Base-by-base conservation (phyloP, 2,888 invertebrate genomes). In the Lathronympha strigana region DNA sequence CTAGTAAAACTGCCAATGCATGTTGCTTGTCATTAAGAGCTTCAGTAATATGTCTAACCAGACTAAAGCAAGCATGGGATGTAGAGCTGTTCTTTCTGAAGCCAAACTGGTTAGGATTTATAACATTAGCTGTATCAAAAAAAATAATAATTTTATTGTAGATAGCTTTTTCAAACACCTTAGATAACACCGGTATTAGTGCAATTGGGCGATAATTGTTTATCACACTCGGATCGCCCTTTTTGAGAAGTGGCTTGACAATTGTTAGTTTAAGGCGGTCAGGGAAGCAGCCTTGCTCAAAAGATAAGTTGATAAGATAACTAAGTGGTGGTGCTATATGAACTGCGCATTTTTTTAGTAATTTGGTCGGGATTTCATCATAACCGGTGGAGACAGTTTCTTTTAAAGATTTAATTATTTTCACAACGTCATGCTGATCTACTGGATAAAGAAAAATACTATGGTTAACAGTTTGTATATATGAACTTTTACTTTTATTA, bases 251-350 rank as follows among this genome's bases (percentile, higher is more conserved):
- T 0, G 21, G 45, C 4, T 45, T 45, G 11, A 45, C 43, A 21
- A 45, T 45, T 0, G 21, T 9, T 0, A 21, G 2, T 19, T 45
- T 45, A 15, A 21, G 19, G 21, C 43, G 43, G 1, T 45, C 43
- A 8, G 43, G 43, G 11, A 45, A 45, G 21, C 43, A 45, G 8
- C 43, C 43, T 45, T 45, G 43, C 8, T 45, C 43, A 19, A 45
- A 45, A 21, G 43, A 45, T 9, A 45, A 19, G 5, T 45, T 45
- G 2, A 45, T 19, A 1, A 45, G 1, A 21, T 21, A 11, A 21
- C 19, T 45, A 9, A 45, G 19, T 15, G 43, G 43, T 45, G 11
- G 2, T 3, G 43, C 43, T 45, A 45, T 45, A 1, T 21, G 5
- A 15, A 11, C 5, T 15, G 40, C 40, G 15, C 40, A 40, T 15